phyloP scores from a whole-genome alignment of 2,888 invertebrate species.

The Drosophila subsilvestris region DNA sequence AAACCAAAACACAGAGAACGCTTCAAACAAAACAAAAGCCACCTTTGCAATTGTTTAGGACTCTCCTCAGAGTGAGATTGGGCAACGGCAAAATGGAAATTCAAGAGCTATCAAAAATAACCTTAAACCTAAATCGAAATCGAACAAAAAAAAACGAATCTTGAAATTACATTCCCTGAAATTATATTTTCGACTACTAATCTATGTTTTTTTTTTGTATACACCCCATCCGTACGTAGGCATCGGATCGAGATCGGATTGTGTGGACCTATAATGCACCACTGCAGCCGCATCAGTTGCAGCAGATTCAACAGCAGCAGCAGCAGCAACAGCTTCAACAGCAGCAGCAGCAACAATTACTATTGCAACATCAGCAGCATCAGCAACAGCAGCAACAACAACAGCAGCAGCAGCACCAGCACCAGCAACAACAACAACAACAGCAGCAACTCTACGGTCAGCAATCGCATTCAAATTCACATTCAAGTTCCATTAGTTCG shows the following conservation, averaged over 20 bases:
- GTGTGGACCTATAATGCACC: conserved; percentile 97
- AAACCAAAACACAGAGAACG: conserved; percentile 34
- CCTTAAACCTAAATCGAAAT: conserved; percentile 16
- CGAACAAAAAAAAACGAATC: conserved; percentile 2
- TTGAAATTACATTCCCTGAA: background rate
- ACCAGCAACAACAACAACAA: conserved; percentile 80
- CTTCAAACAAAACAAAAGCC: conserved; percentile 19
- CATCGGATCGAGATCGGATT: conserved; percentile 87
- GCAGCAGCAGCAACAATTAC: conserved; percentile 27
- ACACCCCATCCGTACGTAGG: conserved; percentile 60
- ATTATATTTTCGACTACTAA: conserved; percentile 40
- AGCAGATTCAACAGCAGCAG: conserved; percentile 74
- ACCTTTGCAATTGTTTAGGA: conserved; percentile 44
- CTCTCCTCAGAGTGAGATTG: conserved; percentile 34
- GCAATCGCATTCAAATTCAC: conserved; percentile 83
- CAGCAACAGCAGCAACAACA: conserved; percentile 75
- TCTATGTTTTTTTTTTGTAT: conserved; percentile 21
- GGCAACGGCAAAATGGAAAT: conserved; percentile 49
- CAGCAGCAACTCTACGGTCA: conserved; percentile 71
- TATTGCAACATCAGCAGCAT: conserved; percentile 29
- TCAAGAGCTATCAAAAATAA: conserved; percentile 45
- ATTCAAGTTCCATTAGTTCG: conserved; percentile 85
- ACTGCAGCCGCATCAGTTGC: conserved; percentile 82
- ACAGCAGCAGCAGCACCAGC: conserved; percentile 72
- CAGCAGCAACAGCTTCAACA: conserved; percentile 84